Percentiles rank a stretch among this genome's conserved stretches.
These are phyloP conservation scores for Lasioglossum oenotherae DNA, from an alignment of 2,888 invertebrate genomes.

Conservation along the genomic window DNA sequence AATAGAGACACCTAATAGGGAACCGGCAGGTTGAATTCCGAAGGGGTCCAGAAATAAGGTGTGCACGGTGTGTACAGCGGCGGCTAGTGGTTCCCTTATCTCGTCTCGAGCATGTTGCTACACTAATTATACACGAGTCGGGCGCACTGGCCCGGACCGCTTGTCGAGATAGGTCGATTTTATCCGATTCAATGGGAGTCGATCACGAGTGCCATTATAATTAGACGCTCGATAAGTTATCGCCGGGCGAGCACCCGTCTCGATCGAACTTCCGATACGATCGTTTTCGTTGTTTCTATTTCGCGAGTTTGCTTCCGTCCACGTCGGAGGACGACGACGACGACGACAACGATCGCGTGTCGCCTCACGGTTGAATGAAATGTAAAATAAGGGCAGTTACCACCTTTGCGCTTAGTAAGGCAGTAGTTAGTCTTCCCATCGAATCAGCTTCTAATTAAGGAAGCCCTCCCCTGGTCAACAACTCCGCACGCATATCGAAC, in stretches of 20 bases:
- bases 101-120: constrained; percentile 20
- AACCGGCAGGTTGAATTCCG: constrained; percentile 26
- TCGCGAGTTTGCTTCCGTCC: neutral
- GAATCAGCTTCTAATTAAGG: constrained; percentile 62
- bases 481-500: constrained; percentile 37
- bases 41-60: constrained; percentile 44
- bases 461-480: constrained; percentile 59
- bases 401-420: constrained; percentile 47
- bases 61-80: neutral
- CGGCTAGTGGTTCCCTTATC: neutral
- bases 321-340: neutral
- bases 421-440: constrained; percentile 60
- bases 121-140: constrained; percentile 41
- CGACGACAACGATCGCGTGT: neutral
- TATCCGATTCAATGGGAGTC: constrained; percentile 30
- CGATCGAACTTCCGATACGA: constrained; percentile 13
- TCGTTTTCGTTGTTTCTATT: constrained; percentile 12
- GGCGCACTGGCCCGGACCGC: neutral
- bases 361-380: constrained; percentile 15
- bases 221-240: constrained; percentile 43
- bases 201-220: constrained; percentile 41
- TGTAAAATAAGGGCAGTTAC: constrained; percentile 46
- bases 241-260: constrained; percentile 20
- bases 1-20: constrained; percentile 6
- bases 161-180: constrained; percentile 28